Percentiles rank a stretch among this genome's conserved stretches.
phyloP scores from a whole-genome alignment of 2,113 vertebrate species.

The Trogon melanurus region DNA sequence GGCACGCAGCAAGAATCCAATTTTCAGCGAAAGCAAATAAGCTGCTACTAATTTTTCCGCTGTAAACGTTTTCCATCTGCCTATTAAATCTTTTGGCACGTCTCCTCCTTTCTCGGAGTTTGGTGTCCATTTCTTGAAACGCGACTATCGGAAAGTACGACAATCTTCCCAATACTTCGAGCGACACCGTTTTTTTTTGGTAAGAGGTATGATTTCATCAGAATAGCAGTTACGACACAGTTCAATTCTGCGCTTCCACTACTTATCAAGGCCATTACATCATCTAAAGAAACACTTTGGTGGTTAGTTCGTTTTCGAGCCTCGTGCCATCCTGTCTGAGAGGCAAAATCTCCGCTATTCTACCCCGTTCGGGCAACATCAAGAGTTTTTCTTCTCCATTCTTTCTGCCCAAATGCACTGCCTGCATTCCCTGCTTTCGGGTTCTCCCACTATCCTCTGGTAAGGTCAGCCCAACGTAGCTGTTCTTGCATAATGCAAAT shows the following conservation, averaged over 20 bases:
- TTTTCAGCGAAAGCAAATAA: constrained; percentile 30
- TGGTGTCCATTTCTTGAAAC: not conserved
- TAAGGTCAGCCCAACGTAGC: not conserved
- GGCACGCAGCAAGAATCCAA: not conserved
- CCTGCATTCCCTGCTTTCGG: not conserved
- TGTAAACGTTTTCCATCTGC: constrained; percentile 41
- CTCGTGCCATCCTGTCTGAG: not conserved
- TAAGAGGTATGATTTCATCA: not conserved
- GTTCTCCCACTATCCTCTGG: not conserved
- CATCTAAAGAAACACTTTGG: not conserved
- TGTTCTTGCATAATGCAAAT: constrained; percentile 1
- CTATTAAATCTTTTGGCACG: not conserved
- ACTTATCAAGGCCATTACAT: not conserved
- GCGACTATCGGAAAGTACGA: not conserved
- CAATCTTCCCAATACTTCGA: not conserved
- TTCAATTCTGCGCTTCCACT: not conserved
- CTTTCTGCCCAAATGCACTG: not conserved
- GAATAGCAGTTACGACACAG: not conserved
- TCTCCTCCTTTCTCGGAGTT: not conserved
- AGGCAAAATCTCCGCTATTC: not conserved
- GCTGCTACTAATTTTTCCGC: not conserved
- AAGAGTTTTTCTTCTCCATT: not conserved
- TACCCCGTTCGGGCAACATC: not conserved
- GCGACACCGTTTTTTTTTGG: not conserved
- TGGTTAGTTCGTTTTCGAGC: not conserved